Percentiles rank a stretch among this genome's conserved stretches.
phyloP scores from a whole-genome alignment of 2,888 invertebrate genomes.

The Stenotaenia linearis region DNA sequence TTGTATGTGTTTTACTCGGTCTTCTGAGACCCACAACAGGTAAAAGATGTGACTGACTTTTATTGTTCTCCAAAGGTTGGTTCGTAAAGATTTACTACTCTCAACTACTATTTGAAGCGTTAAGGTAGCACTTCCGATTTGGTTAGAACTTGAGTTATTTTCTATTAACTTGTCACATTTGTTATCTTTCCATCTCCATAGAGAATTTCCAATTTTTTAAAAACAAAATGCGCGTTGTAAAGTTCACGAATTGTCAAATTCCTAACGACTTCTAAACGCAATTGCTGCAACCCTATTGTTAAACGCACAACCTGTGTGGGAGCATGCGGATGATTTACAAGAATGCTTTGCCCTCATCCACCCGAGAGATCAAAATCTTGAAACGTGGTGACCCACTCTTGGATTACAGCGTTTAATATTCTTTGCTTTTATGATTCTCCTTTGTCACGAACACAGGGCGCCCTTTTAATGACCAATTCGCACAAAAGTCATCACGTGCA shows the following conservation, averaged over 20 bases:
- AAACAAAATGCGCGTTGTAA: background rate
- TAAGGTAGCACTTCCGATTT: too few species aligned
- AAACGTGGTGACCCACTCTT: conserved; percentile 1
- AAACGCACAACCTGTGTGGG: background rate
- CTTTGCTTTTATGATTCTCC: conserved; percentile 8
- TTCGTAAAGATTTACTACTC: too few species aligned
- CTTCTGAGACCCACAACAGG: too few species aligned
- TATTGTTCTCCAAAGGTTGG: too few species aligned
- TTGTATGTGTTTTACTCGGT: too few species aligned
- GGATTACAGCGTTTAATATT: conserved; percentile 10
- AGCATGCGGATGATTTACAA: background rate
- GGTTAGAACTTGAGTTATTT: too few species aligned
- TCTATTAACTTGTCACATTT: too few species aligned
- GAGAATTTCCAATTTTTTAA: background rate
- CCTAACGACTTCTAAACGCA: background rate
- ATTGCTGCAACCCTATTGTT: background rate
- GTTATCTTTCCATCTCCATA: too few species aligned
- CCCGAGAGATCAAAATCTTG: conserved; percentile 4
- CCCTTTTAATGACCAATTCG: conserved; percentile 8
- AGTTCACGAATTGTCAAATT: background rate
- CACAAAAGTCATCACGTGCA: background rate
- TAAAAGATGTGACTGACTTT: too few species aligned
- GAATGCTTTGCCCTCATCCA: background rate
- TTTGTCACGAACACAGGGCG: background rate
- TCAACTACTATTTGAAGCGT: too few species aligned